Percentiles rank a stretch among this genome's conserved stretches.
Evolutionary conservation across 2,113 vertebrate genomes (phyloP).

Genomic region (Caloenas nicobarica): DNA sequence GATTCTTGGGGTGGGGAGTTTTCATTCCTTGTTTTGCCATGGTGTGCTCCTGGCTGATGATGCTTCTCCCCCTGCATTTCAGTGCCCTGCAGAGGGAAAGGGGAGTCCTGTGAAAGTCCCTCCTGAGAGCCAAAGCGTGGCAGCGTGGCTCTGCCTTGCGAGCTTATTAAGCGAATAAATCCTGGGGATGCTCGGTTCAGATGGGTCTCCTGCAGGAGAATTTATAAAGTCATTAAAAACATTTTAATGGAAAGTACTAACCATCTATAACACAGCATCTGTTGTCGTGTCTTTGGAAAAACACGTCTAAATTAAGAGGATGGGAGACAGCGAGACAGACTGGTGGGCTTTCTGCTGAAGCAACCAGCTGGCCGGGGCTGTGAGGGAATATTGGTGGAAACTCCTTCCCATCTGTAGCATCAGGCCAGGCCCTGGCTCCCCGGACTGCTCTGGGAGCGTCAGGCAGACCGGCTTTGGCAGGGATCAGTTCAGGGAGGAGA

Average conservation of each 20-base stretch:
- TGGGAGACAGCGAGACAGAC: slow-evolving; percentile 21
- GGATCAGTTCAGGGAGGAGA: neutral
- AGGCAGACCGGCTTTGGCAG: neutral
- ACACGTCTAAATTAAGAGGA: slow-evolving; percentile 29
- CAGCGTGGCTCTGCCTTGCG: neutral
- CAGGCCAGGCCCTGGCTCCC: neutral
- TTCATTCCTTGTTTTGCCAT: neutral
- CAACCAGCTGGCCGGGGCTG: slow-evolving; percentile 5
- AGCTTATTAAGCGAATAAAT: neutral
- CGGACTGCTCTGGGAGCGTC: neutral
- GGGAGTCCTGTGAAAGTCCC: neutral
- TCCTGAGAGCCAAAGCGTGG: neutral
- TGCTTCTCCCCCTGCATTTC: neutral
- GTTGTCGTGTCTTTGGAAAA: neutral
- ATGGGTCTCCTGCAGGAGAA: slow-evolving; percentile 2
- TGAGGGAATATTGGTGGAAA: neutral
- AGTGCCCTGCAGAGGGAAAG: neutral
- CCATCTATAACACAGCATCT: slow-evolving; percentile 17
- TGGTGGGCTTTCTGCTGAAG: slow-evolving; percentile 32
- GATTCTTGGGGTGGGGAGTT: neutral
- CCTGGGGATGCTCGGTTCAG: neutral
- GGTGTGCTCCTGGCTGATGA: neutral
- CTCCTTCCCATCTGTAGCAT: slow-evolving; percentile 37
- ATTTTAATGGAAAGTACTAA: slow-evolving; percentile 12
- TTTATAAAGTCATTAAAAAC: slow-evolving; percentile 40